These are phyloP conservation scores for Drosophila nr. medialis DNA, from an alignment of 2,888 invertebrate genomes.

Conservation along the genomic window DNA sequence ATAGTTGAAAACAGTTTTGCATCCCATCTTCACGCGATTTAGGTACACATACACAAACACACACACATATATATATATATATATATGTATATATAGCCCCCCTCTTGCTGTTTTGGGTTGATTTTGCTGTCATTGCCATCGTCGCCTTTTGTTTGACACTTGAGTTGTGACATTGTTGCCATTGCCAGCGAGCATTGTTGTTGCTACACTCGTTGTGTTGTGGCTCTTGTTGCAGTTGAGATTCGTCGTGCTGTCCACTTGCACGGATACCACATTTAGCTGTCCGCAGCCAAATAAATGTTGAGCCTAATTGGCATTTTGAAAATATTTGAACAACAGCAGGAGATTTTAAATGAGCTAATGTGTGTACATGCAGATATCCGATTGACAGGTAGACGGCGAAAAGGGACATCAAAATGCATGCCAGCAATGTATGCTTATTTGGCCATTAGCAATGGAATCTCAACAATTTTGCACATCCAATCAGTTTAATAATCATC, in stretches of 20 bases:
- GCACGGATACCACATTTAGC: constrained; percentile 61
- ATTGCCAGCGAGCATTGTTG: constrained; percentile 52
- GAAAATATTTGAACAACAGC: constrained; percentile 24
- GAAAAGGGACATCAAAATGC: background rate
- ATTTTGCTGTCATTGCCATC: constrained; percentile 55
- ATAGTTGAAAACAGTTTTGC: background rate
- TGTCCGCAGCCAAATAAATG: constrained; percentile 52
- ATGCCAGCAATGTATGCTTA: background rate
- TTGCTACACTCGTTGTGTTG: constrained; percentile 30
- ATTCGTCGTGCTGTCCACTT: constrained; percentile 36
- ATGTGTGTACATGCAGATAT: background rate
- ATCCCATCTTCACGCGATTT: constrained; percentile 4
- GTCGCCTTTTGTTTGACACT: constrained; percentile 69
- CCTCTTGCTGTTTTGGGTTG: constrained; percentile 2
- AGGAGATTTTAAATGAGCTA: constrained; percentile 9
- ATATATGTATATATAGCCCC: background rate
- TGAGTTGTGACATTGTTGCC: constrained; percentile 69
- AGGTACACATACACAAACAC: background rate
- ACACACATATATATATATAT: background rate
- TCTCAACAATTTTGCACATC: constrained; percentile 2
- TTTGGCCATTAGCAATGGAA: constrained; percentile 3
- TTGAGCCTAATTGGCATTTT: constrained; percentile 59
- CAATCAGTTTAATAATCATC: background rate
- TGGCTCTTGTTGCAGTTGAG: constrained; percentile 28
- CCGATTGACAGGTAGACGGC: background rate